Evolutionary conservation across 2,797 vertebrate species (phyloP), one percentile per base, ranked within the genome.

Genomic region (Apogon talboti): DNA sequence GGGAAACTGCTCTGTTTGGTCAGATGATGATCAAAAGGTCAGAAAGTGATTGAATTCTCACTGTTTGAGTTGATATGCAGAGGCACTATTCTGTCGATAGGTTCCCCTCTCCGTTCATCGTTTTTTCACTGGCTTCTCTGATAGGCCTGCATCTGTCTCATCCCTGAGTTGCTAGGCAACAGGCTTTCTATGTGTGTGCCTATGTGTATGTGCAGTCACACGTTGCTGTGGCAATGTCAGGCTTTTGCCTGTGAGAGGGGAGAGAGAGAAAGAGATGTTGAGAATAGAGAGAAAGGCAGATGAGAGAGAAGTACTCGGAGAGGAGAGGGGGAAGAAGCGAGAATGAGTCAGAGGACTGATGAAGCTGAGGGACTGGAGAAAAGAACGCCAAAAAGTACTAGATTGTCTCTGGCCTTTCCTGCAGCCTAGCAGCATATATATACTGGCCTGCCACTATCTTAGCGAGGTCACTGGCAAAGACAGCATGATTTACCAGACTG

Each of bases 81-180:
- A 83, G 55, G 75, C 81, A 79, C 74, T 85, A 54, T 79, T 86
- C 78, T 75, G 78, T 91, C 86, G 84, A 87, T 89, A 74, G 79
- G 66, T 72, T 83, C 71, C 72, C 73, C 81, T 82, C 68, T 67
- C 47, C 21, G 60, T 82, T 78, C 73, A 80, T 46, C 38, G 71
- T 74, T 88, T 70, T 86, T 85, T 89, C 68, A 79, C 86, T 74
- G 76, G 78, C 76, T 90, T 73, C 79, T 90, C 82, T 79, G 82
- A 90, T 93, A 92, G 87, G 84, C 79, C 87, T 78, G 82, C 92
- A 92, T 93, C 90, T 93, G 89, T 91, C 90, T 92, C 86, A 90
- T 93, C 90, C 88, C 81, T 86, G 85, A 82, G 93, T 95, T 93
- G 91, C 94, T 92, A 94, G 86, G 94, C 90, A 95, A 95, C 94